phyloP scores from a whole-genome alignment of 2,888 invertebrate genomes.

The Tipula lateralis region DNA sequence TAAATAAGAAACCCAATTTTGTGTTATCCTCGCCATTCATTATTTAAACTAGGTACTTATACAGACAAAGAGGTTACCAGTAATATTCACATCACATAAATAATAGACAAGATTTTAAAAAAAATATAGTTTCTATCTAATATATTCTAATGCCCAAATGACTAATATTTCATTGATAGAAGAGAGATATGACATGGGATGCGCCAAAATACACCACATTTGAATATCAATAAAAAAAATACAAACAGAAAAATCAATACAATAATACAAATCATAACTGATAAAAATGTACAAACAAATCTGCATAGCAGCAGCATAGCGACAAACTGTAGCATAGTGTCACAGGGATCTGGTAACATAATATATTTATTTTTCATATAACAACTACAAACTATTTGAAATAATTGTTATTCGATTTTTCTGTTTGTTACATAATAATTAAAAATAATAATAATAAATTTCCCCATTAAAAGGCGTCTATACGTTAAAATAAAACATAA shows the following conservation, averaged over 20 bases:
- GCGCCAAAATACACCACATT: not conserved
- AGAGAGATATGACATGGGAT: not conserved
- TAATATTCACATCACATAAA: not conserved
- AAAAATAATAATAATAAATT: not conserved
- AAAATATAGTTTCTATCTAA: not conserved
- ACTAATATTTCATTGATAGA: not conserved
- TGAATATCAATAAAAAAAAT: not conserved
- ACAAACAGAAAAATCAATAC: slow-evolving; percentile 6
- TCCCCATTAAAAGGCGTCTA: not conserved
- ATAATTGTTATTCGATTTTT: not conserved
- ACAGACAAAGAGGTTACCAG: not conserved
- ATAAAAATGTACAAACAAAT: not conserved
- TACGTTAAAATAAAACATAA: not conserved
- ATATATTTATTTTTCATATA: not conserved
- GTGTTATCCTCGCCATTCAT: not conserved
- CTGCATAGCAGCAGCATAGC: not conserved
- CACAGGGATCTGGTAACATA: not conserved
- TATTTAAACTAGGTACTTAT: not conserved
- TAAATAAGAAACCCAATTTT: not conserved
- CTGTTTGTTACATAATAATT: slow-evolving; percentile 6
- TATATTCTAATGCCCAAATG: not conserved
- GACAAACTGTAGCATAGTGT: not conserved
- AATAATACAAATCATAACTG: not conserved
- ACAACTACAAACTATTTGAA: not conserved
- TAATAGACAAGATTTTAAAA: not conserved